These are phyloP conservation scores for Sakesphorus luctuosus DNA, from an alignment of 2,113 vertebrate species.

Conservation along the genomic window DNA sequence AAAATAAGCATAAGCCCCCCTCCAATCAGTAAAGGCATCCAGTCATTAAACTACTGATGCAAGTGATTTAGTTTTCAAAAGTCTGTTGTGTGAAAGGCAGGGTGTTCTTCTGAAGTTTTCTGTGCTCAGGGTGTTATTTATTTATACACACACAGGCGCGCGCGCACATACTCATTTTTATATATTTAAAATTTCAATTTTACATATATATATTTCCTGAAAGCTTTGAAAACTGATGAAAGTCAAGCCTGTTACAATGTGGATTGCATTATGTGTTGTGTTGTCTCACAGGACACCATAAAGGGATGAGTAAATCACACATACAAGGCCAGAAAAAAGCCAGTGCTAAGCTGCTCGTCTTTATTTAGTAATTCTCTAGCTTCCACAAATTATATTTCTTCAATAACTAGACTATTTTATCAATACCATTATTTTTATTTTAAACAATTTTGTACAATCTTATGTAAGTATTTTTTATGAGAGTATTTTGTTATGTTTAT, in stretches of 20 bases:
- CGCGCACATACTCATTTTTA: rapidly evolving
- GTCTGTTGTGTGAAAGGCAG: background rate
- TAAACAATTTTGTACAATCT: background rate
- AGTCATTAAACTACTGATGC: background rate
- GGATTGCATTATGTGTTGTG: rapidly evolving
- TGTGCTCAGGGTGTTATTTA: background rate
- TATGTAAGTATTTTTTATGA: background rate
- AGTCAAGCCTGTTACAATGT: background rate
- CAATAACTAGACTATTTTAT: background rate
- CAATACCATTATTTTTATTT: background rate
- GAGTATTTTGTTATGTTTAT: background rate
- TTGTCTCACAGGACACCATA: background rate
- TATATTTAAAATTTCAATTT: too few species aligned
- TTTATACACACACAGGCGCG: background rate
- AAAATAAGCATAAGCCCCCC: too few species aligned
- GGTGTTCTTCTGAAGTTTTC: background rate
- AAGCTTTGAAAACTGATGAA: background rate
- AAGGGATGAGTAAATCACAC: background rate
- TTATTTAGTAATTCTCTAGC: background rate
- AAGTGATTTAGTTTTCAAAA: background rate
- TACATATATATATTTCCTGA: background rate
- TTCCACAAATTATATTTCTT: background rate
- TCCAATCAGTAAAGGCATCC: background rate
- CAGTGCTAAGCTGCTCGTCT: background rate
- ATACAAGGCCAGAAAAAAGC: background rate